Base-by-base conservation (phyloP, 2,888 invertebrate genomes). In the Dynastes hyllus region DNA sequence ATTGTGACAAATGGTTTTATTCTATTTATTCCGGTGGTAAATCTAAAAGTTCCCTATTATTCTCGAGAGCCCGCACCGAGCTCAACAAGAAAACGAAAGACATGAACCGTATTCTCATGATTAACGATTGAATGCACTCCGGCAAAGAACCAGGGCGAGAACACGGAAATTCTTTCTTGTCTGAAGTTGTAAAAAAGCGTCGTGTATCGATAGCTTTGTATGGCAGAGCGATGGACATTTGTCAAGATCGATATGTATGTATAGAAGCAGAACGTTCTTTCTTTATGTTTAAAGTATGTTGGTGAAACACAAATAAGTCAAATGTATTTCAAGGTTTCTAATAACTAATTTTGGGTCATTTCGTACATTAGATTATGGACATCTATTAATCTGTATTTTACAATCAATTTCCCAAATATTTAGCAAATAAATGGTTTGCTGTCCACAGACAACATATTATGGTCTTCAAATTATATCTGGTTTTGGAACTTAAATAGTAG, bases 71-170 rank as follows among this genome's bases (percentile, higher is more conserved):
- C 73, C 45, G 61, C 58, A 45, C 22, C 82, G 84, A 84, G 84
- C 82, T 84, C 83, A 81, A 81, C 80, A 85, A 82, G 73, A 75
- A 84, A 84, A 83, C 84, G 82, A 83, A 85, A 85, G 86, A 86
- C 84, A 83, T 84, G 85, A 83, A 84, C 84, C 85, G 87, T 86
- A 86, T 87, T 87, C 86, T 84, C 86, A 87, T 89, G 89, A 89
- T 88, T 88, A 89, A 89, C 89, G 89, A 89, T 88, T 88, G 87
- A 89, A 87, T 88, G 88, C 89, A 89, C 88, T 88, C 84, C 85
- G 82, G 86, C 83, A 87, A 87, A 87, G 87, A 83, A 81, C 83
- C 82, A 83, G 85, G 85, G 87, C 87, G 87, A 85, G 86, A 88
- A 88, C 88, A 88, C 88, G 88, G 87, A 89, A 88, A 88, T 87